A percentile compares a stretch with the other conserved stretches of the same genome.
These are phyloP conservation scores for Engystomops pustulosus DNA, from an alignment of 2,113 vertebrate genomes.

Conservation along the genomic window DNA sequence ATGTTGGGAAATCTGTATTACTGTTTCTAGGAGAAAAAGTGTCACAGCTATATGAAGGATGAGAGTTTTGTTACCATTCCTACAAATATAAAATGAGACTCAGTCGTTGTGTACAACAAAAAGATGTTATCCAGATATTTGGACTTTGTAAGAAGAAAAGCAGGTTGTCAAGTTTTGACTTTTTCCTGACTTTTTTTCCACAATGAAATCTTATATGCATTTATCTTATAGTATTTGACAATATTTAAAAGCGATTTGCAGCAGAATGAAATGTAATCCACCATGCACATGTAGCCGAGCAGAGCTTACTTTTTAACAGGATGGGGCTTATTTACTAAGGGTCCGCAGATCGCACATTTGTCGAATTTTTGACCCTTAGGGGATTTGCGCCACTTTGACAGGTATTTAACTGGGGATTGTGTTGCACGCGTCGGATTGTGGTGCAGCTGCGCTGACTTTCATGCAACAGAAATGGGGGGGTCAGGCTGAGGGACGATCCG, in stretches of 20 bases:
- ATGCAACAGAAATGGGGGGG: no score
- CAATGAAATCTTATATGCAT: constrained; percentile 7
- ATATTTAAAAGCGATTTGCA: neutral
- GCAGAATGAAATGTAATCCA: neutral
- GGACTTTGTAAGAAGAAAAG: constrained; percentile 1
- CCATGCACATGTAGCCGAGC: neutral
- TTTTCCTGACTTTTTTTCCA: constrained; percentile 23
- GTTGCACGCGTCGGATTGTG: no score
- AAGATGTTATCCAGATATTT: constrained; percentile 44
- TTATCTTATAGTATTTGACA: constrained; percentile 21
- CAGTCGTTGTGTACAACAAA: neutral
- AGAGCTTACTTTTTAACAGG: neutral
- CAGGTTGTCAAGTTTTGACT: constrained; percentile 1
- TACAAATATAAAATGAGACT: constrained; percentile 13
- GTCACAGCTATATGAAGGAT: constrained; percentile 31
- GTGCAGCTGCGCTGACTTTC: no score
- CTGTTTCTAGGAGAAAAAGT: neutral
- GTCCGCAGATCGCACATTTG: no score
- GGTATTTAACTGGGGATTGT: no score
- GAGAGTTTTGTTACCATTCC: constrained; percentile 30
- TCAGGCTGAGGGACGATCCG: no score
- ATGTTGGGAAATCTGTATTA: constrained; percentile 6
- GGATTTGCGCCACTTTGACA: no score
- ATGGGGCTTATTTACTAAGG: no score
- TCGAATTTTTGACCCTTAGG: no score